These are phyloP conservation scores for Lycocorax pyrrhopterus DNA, from an alignment of 2,113 vertebrate genomes.

Conservation along the genomic window DNA sequence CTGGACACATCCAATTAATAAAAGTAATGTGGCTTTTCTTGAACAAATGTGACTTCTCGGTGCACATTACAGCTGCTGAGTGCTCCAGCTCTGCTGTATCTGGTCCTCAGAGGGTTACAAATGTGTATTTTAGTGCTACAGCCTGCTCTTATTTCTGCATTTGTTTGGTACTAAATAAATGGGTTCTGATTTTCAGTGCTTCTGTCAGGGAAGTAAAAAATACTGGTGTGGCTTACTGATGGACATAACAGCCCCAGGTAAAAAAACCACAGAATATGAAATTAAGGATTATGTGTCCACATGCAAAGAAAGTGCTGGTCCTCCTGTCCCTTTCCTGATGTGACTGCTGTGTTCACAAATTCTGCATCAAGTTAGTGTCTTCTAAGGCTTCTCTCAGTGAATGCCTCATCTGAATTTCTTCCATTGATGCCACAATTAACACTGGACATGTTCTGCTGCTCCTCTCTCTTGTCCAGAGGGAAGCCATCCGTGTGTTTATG, in stretches of 20 bases:
- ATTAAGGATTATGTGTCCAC: background rate
- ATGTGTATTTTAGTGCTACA: background rate
- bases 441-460: background rate
- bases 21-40: slow-evolving; percentile 45
- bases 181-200: slow-evolving; percentile 9
- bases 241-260: background rate
- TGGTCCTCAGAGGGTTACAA: slow-evolving; percentile 6
- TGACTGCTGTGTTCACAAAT: background rate
- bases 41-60: slow-evolving; percentile 20
- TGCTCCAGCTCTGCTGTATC: background rate
- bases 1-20: slow-evolving; percentile 42
- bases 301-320: background rate
- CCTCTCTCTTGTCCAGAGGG: background rate
- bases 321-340: background rate
- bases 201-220: slow-evolving; percentile 23
- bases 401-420: background rate
- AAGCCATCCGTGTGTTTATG: background rate
- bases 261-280: background rate
- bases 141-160: background rate
- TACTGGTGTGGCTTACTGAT: background rate
- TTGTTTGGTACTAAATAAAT: background rate
- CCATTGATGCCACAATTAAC: background rate
- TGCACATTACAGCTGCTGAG: slow-evolving; percentile 12
- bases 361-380: background rate
- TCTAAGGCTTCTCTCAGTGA: background rate